Evolutionary conservation across 2,888 invertebrate genomes (phyloP), one percentile per base, ranked within the genome.

Genomic region (Hipparchia semele): DNA sequence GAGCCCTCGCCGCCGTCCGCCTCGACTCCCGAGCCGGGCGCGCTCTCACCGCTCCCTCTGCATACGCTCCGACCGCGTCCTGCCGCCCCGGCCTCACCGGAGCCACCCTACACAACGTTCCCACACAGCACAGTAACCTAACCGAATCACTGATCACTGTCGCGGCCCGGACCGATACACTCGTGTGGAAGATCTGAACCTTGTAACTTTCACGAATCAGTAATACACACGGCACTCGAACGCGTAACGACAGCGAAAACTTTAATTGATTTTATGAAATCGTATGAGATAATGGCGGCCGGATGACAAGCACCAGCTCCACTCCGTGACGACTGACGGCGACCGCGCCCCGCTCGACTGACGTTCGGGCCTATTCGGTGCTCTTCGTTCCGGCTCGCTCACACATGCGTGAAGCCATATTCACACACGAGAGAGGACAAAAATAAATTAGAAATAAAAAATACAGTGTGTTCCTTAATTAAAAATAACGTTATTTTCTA

Each of bases 221-320:
- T 82, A 82, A 79, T 83, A 81, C 83, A 85, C 84, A 82, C 83
- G 82, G 83, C 87, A 89, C 89, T 80, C 81, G 81, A 86, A 88
- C 88, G 84, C 87, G 88, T 85, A 88, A 88, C 85, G 84, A 82
- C 86, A 86, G 84, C 84, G 87, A 87, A 85, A 89, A 90, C 83
- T 90, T 82, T 86, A 91, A 92, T 91, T 91, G 90, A 92, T 91
- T 92, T 90, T 90, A 88, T 86, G 89, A 91, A 92, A 90, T 87
- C 86, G 94, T 94, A 94, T 92, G 90, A 94, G 94, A 94, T 94
- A 94, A 94, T 95, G 95, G 95, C 95, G 94, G 92, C 94, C 92
- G 90, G 90, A 91, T 95, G 95, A 95, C 94, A 93, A 90, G 89
- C 92, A 89, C 92, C 94, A 93, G 92, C 94, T 92, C 89, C 89